Percentiles rank a stretch among this genome's conserved stretches.
Evolutionary conservation across 2,797 vertebrate genomes (phyloP).

Genomic region (Smutsia temminckii): DNA sequence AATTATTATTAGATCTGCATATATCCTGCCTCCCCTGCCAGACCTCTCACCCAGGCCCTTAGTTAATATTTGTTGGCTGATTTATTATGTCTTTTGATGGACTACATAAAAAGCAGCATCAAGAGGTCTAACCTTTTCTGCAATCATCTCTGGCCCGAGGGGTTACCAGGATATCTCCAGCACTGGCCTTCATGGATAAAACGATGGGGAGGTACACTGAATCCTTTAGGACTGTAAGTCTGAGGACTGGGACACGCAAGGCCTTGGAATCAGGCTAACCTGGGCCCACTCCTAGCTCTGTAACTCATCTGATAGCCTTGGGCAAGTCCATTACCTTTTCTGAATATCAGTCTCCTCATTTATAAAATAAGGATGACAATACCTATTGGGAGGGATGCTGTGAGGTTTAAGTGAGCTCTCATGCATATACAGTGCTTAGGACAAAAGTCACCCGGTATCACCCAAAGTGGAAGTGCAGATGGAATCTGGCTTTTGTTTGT

Average conservation of each 20-base stretch:
- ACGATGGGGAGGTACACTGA: background rate
- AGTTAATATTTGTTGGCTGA: background rate
- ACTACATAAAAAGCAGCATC: background rate
- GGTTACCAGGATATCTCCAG: background rate
- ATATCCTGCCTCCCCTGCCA: background rate
- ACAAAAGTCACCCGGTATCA: background rate
- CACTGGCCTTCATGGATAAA: background rate
- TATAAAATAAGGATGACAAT: background rate
- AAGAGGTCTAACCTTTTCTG: conserved; percentile 5
- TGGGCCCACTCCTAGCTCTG: background rate
- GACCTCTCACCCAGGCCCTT: background rate
- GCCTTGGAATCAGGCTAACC: background rate
- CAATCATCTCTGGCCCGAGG: background rate
- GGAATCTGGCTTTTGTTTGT: background rate
- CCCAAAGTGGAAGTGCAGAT: background rate
- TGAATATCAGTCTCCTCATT: background rate
- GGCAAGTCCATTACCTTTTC: background rate
- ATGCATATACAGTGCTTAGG: background rate
- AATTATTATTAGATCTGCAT: background rate
- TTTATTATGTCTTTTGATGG: background rate
- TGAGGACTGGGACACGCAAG: background rate
- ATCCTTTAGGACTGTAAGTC: background rate
- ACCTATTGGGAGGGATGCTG: background rate
- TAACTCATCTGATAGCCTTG: background rate
- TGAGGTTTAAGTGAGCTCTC: background rate